Evolutionary conservation across 2,113 vertebrate genomes (phyloP), one percentile per base, ranked within the genome.

Genomic region (Lophochroa leadbeateri): DNA sequence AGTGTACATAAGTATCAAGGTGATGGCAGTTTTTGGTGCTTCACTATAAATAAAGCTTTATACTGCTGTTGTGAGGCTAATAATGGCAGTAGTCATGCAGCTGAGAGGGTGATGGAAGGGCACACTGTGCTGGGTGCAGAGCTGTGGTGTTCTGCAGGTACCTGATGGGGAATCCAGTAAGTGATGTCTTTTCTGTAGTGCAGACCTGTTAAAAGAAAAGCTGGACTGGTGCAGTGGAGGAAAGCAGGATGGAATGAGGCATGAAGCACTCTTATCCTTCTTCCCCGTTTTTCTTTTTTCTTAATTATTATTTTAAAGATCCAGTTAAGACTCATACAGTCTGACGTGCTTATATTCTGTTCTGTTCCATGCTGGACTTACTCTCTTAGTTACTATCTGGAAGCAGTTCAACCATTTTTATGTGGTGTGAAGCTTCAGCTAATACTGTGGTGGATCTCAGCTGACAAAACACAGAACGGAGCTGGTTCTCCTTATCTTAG

Each of bases 61-160:
- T 33, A 5, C 17, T 43, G 53, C n/a, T 75, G 44, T 58, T 58
- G 31, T 31, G 23, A 35, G 52, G 4, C 21, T 21, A 47, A 7
- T 39, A 21, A 9, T 80, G 68, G 35, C 60, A 37, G 50, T 1
- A 17, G 46, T 17, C n/a, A 18, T 18, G 13, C 1, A 0, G 9
- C 5, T 0, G 17, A 20, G 43, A 2, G 10, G 37, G 20, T 29
- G 72, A 15, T 4, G 4, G 71, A 33, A 46, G 28, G 20, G 27
- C 1, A 0, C 4, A 1, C 13, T 4, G 41, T 0, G 0, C 1
- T 17, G 82, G 50, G 20, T 67, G 78, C 74, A 47, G 72, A 52
- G 69, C 60, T 13, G 49, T 44, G 17, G 1, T 0, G 0, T 57
- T 71, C 50, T 58, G 60, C 47, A 49, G 78, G 50, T 63, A 79